A percentile compares a stretch with the other conserved stretches of the same genome.
Conservation (phyloP, 1,140 invertebrate species). For the Drosophila grimshawi region DNA sequence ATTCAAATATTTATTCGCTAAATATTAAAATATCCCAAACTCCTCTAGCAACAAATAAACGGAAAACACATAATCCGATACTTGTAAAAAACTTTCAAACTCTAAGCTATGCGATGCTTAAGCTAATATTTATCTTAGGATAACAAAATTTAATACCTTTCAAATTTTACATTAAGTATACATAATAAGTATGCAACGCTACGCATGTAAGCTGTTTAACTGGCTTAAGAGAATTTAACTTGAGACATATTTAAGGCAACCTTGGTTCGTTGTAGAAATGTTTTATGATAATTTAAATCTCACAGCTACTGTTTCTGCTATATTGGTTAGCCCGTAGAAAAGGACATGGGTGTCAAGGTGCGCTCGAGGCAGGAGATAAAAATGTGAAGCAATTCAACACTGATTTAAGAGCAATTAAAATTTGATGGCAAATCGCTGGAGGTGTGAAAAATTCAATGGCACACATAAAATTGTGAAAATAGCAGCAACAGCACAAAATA, state of each 20-base stretch:
- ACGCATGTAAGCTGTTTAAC: not conserved
- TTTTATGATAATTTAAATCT: not conserved
- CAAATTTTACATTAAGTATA: too few relatives aligned
- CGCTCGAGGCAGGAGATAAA: conserved; percentile 4
- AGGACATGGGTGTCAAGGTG: conserved; percentile 1
- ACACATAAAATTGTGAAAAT: conserved; percentile 3
- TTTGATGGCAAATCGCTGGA: conserved; percentile 48
- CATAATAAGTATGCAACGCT: not conserved
- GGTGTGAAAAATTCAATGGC: conserved; percentile 35
- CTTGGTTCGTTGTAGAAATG: not conserved
- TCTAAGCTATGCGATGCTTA: too few relatives aligned
- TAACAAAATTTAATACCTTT: too few relatives aligned
- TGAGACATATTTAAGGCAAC: not conserved
- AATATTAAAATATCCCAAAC: too few relatives aligned
- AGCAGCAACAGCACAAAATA: conserved; percentile 4
- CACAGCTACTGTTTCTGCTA: not conserved
- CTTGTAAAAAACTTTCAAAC: too few relatives aligned
- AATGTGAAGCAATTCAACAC: conserved; percentile 17
- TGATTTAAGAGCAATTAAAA: conserved; percentile 53
- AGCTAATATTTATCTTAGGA: too few relatives aligned
- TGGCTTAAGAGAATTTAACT: not conserved
- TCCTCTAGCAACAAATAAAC: too few relatives aligned
- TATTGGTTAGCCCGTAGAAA: not conserved
- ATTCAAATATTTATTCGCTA: too few relatives aligned
- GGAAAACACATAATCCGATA: too few relatives aligned